Evolutionary conservation across 2,797 vertebrate genomes (phyloP).

Genomic region (Sebastes melanostomus): DNA sequence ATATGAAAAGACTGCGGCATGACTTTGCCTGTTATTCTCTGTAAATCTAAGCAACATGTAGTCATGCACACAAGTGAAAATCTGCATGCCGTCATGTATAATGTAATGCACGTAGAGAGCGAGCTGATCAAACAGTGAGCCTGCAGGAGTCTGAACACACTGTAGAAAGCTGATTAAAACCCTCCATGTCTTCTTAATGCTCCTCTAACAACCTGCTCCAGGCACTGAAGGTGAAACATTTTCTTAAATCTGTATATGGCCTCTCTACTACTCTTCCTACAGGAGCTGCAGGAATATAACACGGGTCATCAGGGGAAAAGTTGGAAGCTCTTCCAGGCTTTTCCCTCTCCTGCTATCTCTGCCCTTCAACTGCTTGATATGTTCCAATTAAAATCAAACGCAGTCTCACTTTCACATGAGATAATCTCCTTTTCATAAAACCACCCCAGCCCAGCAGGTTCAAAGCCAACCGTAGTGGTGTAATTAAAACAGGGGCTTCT

Average conservation of each 20-base stretch:
- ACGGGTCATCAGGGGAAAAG: not conserved
- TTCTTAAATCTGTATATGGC: not conserved
- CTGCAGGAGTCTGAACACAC: not conserved
- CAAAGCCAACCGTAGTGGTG: slow-evolving; percentile 30
- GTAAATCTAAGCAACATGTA: not conserved
- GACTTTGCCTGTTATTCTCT: not conserved
- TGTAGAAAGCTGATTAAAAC: slow-evolving; percentile 12
- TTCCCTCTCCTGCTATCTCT: slow-evolving; percentile 4
- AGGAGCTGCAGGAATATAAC: not conserved
- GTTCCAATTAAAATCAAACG: slow-evolving; percentile 48
- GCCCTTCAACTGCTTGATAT: slow-evolving; percentile 6
- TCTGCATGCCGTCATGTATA: not conserved
- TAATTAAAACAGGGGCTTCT: slow-evolving; percentile 51
- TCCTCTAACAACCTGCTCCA: not conserved
- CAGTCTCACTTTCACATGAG: slow-evolving; percentile 22
- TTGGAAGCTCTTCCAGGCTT: slow-evolving; percentile 1
- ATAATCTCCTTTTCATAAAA: slow-evolving; percentile 55
- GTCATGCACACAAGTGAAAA: not conserved
- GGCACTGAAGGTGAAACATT: slow-evolving; percentile 6
- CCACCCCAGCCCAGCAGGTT: slow-evolving; percentile 37
- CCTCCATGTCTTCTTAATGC: not conserved
- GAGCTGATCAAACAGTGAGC: not conserved
- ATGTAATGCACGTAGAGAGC: not conserved
- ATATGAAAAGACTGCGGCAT: not conserved
- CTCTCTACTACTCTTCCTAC: not conserved